A percentile compares a stretch with the other conserved stretches of the same genome.
These are phyloP conservation scores for Brevipalpus yothersi DNA, from an alignment of 1,140 invertebrate genomes.

Conservation along the genomic window DNA sequence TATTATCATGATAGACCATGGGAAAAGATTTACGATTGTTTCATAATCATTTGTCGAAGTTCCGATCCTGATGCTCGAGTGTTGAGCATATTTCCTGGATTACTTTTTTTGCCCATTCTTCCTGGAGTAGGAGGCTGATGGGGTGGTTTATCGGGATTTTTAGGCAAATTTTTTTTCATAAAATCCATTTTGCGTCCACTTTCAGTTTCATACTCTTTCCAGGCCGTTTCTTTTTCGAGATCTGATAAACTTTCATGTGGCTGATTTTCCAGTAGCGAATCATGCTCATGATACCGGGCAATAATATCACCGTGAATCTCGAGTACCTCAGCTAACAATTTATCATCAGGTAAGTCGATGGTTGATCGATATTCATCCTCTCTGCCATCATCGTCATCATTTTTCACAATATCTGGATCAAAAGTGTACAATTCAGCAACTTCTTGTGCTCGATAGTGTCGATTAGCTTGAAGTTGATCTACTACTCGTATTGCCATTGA, in stretches of 20 bases:
- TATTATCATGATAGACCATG: no score
- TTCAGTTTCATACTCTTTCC: constrained; percentile 65
- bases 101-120: no score
- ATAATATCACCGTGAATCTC: constrained; percentile 38
- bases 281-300: constrained; percentile 67
- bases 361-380: constrained; percentile 13
- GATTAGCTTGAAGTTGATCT: constrained; percentile 87
- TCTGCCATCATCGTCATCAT: not conserved
- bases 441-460: constrained; percentile 73
- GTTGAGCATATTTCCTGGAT: no score
- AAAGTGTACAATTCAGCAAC: constrained; percentile 67
- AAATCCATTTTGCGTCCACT: constrained; percentile 15
- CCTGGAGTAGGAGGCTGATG: no score
- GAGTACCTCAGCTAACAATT: constrained; percentile 53
- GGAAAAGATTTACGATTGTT: no score
- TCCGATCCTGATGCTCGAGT: no score
- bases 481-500: constrained; percentile 53
- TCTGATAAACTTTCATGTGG: constrained; percentile 69
- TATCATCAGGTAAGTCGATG: constrained; percentile 28
- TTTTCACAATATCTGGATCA: constrained; percentile 29
- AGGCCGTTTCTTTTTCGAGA: constrained; percentile 71
- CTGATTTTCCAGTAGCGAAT: constrained; percentile 74
- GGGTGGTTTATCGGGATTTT: no score
- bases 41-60: no score
- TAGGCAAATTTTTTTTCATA: no score